A percentile compares a stretch with the other conserved stretches of the same genome.
These are phyloP conservation scores for Peromyscus eremicus DNA, from an alignment of 2,797 vertebrate genomes.

Conservation along the genomic window DNA sequence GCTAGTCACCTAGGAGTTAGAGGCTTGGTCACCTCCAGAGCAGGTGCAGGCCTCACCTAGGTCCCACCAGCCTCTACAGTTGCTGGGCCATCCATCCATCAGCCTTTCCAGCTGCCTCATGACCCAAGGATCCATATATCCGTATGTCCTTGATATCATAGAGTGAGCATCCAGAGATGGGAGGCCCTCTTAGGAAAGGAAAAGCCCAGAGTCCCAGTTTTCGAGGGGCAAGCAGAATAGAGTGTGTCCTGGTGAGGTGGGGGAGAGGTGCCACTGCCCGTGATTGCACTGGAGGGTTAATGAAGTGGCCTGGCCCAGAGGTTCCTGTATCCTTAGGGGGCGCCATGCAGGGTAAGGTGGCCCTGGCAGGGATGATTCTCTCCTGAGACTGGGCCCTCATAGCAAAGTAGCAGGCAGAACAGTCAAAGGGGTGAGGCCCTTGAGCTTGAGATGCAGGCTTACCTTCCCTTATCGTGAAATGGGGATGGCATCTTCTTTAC, in stretches of 20 bases:
- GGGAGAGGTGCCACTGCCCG: too few relatives aligned
- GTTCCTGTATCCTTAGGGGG: not conserved
- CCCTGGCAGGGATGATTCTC: not conserved
- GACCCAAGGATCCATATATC: not conserved
- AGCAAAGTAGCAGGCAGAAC: not conserved
- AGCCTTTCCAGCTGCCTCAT: not conserved
- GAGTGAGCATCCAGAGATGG: not conserved
- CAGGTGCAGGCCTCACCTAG: not conserved
- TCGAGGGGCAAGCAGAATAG: not conserved
- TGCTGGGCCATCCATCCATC: not conserved
- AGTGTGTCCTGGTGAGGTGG: not conserved
- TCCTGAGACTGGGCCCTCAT: not conserved
- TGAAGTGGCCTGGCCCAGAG: not conserved
- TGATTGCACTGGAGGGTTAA: not conserved
- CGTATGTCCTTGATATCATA: not conserved
- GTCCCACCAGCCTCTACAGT: not conserved
- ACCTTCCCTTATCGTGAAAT: not conserved
- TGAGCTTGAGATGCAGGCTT: not conserved
- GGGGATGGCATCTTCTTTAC: fast-evolving
- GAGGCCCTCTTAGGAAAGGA: not conserved
- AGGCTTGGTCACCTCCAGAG: not conserved
- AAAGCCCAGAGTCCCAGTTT: not conserved
- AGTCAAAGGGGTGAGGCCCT: not conserved
- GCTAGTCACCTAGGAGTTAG: not conserved
- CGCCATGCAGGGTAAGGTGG: not conserved